phyloP scores from a whole-genome alignment of 2,797 vertebrate species.

The Jordanella pulchra region DNA sequence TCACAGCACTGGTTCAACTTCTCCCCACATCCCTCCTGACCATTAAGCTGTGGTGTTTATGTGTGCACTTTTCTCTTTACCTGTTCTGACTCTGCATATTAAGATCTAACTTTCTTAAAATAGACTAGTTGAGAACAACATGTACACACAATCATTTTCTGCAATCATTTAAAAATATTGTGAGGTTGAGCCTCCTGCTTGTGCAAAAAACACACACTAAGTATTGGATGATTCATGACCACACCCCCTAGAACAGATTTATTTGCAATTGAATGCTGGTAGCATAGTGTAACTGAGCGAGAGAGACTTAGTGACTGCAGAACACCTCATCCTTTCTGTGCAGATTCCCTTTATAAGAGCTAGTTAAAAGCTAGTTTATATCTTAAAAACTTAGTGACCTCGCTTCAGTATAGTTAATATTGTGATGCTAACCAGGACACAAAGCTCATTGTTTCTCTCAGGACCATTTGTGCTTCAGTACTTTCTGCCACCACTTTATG shows the following conservation, averaged over 20 bases:
- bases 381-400: constrained; percentile 35
- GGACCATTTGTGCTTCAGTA: constrained; percentile 68
- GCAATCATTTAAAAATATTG: constrained; percentile 20
- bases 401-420: constrained; percentile 54
- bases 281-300: constrained; percentile 16
- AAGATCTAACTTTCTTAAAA: constrained; percentile 10
- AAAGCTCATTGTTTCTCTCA: constrained; percentile 62
- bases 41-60: constrained; percentile 11
- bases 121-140: constrained; percentile 16
- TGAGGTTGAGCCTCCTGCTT: constrained; percentile 25
- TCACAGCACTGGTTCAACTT: constrained; percentile 9
- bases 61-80: not conserved
- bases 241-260: constrained; percentile 41
- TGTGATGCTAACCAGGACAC: constrained; percentile 69
- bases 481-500: constrained; percentile 70
- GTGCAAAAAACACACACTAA: constrained; percentile 33
- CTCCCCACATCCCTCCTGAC: constrained; percentile 10
- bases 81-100: constrained; percentile 19
- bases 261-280: constrained; percentile 58
- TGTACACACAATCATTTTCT: constrained; percentile 21
- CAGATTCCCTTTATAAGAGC: constrained; percentile 12
- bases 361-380: constrained; percentile 32
- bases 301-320: constrained; percentile 1
- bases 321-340: constrained; percentile 11
- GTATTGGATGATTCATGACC: constrained; percentile 31